These are phyloP conservation scores for Noctilio leporinus DNA, from an alignment of 2,113 vertebrate species.

Conservation along the genomic window DNA sequence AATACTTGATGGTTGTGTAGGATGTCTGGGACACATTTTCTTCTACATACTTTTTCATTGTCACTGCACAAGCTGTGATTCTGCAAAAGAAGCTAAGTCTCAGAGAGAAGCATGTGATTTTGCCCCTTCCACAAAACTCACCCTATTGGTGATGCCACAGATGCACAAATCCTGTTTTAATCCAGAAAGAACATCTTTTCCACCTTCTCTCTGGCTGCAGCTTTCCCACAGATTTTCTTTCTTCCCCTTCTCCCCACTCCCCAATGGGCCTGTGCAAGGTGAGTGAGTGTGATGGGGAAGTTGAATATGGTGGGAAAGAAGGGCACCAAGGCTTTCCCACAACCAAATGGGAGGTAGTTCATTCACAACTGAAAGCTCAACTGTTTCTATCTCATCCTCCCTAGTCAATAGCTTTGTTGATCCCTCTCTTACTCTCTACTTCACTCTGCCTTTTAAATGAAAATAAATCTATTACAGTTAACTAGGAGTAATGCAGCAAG, in stretches of 20 bases:
- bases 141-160: not conserved
- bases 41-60: slow-evolving; percentile 97
- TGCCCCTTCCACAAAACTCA: not conserved
- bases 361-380: not conserved
- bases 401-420: not conserved
- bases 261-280: not conserved
- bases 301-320: not conserved
- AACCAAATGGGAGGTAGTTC: not conserved
- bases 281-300: not conserved
- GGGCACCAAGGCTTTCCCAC: not conserved
- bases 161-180: not conserved
- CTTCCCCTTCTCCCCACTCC: not conserved
- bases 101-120: not conserved
- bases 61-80: slow-evolving; percentile 93
- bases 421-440: too few species aligned
- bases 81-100: slow-evolving; percentile 72
- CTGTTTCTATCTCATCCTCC: not conserved
- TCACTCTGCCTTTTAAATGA: not conserved
- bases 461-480: not conserved
- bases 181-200: not conserved
- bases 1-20: slow-evolving; percentile 93
- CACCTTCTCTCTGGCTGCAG: not conserved
- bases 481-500: too few species aligned
- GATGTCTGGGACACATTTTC: slow-evolving; percentile 95
- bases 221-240: not conserved